Evolutionary conservation across 2,113 vertebrate genomes (phyloP), one percentile per base, ranked within the genome.

Genomic region (Miniopterus natalensis): DNA sequence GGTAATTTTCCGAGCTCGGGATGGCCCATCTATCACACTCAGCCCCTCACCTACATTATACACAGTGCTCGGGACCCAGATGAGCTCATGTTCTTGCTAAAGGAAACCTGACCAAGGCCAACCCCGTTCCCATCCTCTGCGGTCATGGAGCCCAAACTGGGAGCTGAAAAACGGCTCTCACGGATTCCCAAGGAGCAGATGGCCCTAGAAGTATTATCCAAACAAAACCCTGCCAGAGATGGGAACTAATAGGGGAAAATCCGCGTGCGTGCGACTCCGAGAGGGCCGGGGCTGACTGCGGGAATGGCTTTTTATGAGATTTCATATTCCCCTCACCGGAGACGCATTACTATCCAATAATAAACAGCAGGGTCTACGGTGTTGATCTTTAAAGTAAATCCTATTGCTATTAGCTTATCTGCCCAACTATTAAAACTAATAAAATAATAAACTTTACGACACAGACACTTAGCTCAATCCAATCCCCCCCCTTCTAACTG

Each of bases 361-460:
- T 97, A 97, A 98, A 97, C 96, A 96, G 78, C 94, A 15, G 70
- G 63, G 61, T 65, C 84, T 21, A 25, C 3, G 51, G 75, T 96
- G 96, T 97, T 97, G 97, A 97, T 97, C 88, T 96, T 95, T 97
- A 97, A 97, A 97, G 97, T 96, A 97, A 98, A 98, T 95, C 94
- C 84, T 78, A 91, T 97, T 84, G 96, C 97, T 98, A 97, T 97
- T 98, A 97, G 96, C 95, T 97, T 98, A 98, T 97, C 97, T 97
- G 23, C 63, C 73, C 94, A 96, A 90, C 92, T 95, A 98, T 97
- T 97, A 97, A 96, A 97, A 97, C 96, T 96, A 96, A 97, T 98
- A 98, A 97, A 97, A 98, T 96, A 97, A 97, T 97, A 97, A 97
- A 97, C 96, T 97, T 97, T 94, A 96, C 45, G 96, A 96, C 96